These are phyloP conservation scores for Dicrurus megarhynchus DNA, from an alignment of 2,113 vertebrate genomes.

Conservation along the genomic window DNA sequence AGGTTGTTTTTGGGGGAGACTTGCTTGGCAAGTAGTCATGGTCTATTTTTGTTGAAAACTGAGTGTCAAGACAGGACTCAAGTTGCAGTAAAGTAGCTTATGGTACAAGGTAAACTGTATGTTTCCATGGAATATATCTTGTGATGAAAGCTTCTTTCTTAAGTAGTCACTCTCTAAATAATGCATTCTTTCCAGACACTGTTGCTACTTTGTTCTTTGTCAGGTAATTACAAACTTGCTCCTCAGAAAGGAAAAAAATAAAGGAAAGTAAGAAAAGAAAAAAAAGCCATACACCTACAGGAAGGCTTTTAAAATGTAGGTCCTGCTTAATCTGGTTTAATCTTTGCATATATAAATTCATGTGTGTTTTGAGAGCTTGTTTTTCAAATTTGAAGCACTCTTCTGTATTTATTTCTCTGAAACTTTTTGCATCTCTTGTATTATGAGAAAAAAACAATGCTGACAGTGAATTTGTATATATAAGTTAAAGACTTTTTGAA, in stretches of 20 bases:
- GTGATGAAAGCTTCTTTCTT: conserved; percentile 47
- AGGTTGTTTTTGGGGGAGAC: not conserved
- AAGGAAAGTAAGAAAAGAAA: not conserved
- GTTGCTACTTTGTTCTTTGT: conserved; percentile 26
- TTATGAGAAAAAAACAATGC: not conserved
- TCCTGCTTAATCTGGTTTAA: conserved; percentile 1
- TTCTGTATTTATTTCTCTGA: not conserved
- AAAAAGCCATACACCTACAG: not conserved
- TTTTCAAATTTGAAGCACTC: not conserved
- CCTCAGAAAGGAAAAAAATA: not conserved
- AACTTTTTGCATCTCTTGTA: not conserved
- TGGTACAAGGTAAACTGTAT: conserved; percentile 22
- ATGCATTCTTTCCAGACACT: conserved; percentile 44
- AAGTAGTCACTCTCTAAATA: conserved; percentile 42
- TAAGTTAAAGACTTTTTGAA: conserved; percentile 4
- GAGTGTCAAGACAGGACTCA: not conserved
- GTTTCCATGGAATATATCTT: conserved; percentile 44
- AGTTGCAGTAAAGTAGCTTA: conserved; percentile 5
- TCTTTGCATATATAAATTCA: not conserved
- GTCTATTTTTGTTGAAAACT: conserved; percentile 28
- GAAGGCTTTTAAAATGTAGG: conserved; percentile 10
- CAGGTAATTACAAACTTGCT: conserved; percentile 20
- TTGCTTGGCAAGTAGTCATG: not conserved
- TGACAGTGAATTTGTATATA: not conserved
- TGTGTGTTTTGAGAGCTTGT: not conserved